phyloP scores from a whole-genome alignment of 2,113 vertebrate species.

The Rana temporaria region DNA sequence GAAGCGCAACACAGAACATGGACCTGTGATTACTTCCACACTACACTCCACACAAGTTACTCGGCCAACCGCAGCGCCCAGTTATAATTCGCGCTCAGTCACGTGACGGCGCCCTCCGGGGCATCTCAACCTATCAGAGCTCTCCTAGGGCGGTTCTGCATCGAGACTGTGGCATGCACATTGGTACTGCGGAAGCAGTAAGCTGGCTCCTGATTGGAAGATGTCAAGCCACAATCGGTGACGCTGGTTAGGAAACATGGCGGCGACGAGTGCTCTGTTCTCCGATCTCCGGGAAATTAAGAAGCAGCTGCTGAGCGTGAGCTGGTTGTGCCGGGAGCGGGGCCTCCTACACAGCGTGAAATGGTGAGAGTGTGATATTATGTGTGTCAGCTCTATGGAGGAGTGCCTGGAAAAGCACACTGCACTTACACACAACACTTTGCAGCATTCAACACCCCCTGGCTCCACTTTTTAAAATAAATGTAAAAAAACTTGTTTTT shows the following conservation, averaged over 20 bases:
- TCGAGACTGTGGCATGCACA: background rate
- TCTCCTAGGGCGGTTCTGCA: fast-evolving
- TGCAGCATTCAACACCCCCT: no score
- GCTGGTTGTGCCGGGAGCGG: conserved; percentile 89
- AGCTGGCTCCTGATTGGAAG: conserved; percentile 15
- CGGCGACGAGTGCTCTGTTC: conserved; percentile 75
- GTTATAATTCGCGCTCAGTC: background rate
- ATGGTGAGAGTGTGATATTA: conserved; percentile 77
- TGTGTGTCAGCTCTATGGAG: no score
- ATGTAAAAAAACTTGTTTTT: no score
- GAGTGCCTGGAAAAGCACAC: no score
- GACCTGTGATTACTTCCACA: no score
- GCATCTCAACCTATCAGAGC: background rate
- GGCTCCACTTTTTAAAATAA: no score
- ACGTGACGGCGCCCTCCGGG: background rate
- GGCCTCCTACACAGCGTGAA: conserved; percentile 94
- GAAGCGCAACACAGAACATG: no score
- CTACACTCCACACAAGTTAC: no score
- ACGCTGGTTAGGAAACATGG: conserved; percentile 72
- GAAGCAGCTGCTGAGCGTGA: conserved; percentile 88
- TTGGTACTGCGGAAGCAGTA: background rate
- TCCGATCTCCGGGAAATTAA: conserved; percentile 90
- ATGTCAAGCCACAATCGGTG: background rate
- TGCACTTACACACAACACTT: no score
- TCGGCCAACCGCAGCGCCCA: no score